These are phyloP conservation scores for Drosophila seclusa DNA, from an alignment of 2,888 invertebrate species.

Conservation along the genomic window DNA sequence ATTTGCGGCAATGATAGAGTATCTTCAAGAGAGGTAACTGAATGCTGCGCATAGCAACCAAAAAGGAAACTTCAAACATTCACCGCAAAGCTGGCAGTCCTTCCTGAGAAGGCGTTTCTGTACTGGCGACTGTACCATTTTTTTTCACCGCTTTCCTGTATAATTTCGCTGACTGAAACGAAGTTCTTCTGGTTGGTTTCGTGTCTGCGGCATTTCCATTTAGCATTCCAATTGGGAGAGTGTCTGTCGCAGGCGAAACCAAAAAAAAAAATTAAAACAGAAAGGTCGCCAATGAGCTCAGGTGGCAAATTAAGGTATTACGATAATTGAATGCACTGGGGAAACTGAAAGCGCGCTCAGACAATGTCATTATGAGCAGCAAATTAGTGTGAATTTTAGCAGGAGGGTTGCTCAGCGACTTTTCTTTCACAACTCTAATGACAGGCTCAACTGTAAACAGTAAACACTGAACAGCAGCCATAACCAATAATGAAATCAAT, in stretches of 20 bases:
- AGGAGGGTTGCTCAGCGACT: slow-evolving; percentile 9
- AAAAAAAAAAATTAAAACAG: slow-evolving; percentile 7
- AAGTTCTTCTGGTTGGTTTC: slow-evolving; percentile 76
- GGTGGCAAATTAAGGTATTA: slow-evolving; percentile 79
- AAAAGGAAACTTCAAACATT: slow-evolving; percentile 26
- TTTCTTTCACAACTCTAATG: slow-evolving; percentile 40
- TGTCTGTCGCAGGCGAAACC: slow-evolving; percentile 28
- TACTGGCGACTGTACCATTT: slow-evolving; percentile 50
- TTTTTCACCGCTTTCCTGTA: slow-evolving; percentile 4
- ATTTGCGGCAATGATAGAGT: background rate
- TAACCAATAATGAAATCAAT: slow-evolving; percentile 71
- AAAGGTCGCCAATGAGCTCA: slow-evolving; percentile 64
- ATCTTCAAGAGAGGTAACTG: slow-evolving; percentile 3
- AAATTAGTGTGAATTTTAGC: slow-evolving; percentile 50
- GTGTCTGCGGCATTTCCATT: slow-evolving; percentile 74
- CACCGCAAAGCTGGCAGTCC: slow-evolving; percentile 15
- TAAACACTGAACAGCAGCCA: slow-evolving; percentile 42
- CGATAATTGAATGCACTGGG: slow-evolving; percentile 61
- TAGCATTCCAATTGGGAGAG: slow-evolving; percentile 48
- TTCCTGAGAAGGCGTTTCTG: slow-evolving; percentile 3
- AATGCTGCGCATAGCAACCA: slow-evolving; percentile 5
- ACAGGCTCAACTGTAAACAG: slow-evolving; percentile 41
- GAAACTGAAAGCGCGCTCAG: slow-evolving; percentile 42
- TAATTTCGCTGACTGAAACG: slow-evolving; percentile 47
- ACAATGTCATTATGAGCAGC: slow-evolving; percentile 74